Evolutionary conservation across 1,140 invertebrate genomes (phyloP).

Genomic region (Oryctes rhinoceros): DNA sequence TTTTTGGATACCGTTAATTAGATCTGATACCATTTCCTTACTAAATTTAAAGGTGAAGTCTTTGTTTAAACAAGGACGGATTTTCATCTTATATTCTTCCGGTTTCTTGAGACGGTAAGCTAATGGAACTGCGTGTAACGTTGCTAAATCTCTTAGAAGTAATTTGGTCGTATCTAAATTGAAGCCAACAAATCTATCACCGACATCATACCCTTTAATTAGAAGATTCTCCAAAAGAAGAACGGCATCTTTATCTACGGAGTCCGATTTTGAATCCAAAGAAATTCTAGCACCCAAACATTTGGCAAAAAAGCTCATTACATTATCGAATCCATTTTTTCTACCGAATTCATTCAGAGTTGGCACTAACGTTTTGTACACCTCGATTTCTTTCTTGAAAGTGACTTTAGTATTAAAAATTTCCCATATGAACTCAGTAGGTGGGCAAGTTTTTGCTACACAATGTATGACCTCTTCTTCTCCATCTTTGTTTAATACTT

Average conservation of each 20-base stretch:
- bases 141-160: conserved; percentile 57
- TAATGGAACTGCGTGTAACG: conserved; percentile 60
- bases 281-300: conserved; percentile 53
- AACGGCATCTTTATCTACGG: conserved; percentile 55
- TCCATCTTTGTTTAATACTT: conserved; percentile 48
- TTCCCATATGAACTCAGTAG: conserved; percentile 55
- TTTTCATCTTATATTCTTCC: conserved; percentile 59
- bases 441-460: conserved; percentile 63
- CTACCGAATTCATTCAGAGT: conserved; percentile 51
- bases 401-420: conserved; percentile 60
- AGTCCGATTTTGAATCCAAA: conserved; percentile 46
- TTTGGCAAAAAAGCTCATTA: conserved; percentile 48
- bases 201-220: conserved; percentile 54
- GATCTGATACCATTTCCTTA: neutral
- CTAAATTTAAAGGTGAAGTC: conserved; percentile 18
- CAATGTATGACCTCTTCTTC: conserved; percentile 54
- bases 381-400: conserved; percentile 59
- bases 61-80: conserved; percentile 55
- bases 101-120: conserved; percentile 59
- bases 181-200: conserved; percentile 55
- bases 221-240: conserved; percentile 61
- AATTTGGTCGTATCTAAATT: conserved; percentile 57
- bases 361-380: conserved; percentile 52
- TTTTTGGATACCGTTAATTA: neutral
- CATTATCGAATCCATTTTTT: conserved; percentile 45